Evolutionary conservation across 2,113 vertebrate species (phyloP), one percentile per base, ranked within the genome.

Genomic region (Athene cunicularia): DNA sequence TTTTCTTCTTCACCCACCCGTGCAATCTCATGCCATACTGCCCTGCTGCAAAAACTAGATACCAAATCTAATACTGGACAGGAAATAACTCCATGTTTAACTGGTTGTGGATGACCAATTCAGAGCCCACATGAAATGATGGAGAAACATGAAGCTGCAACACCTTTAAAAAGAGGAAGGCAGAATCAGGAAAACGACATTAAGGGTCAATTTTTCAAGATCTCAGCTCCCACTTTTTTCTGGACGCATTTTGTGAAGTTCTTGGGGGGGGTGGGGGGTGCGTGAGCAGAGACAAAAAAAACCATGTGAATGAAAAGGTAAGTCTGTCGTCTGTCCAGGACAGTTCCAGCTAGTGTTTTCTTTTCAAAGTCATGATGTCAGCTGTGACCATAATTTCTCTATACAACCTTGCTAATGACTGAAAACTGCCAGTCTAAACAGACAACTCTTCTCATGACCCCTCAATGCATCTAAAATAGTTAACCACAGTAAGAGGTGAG

Each of bases 31-130:
- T 63, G 60, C 56, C 76, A 74, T 41, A 37, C 22, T 88, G 41
- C 80, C 55, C 72, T 93, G 73, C 76, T 96, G 93, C 32, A 95
- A 88, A 95, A 93, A 52, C 75, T n/a, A 84, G 82, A 93, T 86
- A 86, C 37, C 68, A 86, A 18, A 59, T 80, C 63, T 90, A 35
- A 74, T 50, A 75, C 19, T 58, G 63, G 43, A 63, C 35, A 83
- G 85, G 86, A 88, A 95, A 73, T 8, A 47, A 12, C 32, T 83
- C 62, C 22, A 8, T 74, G n/a, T 67, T 88, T 14, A 4, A 27
- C n/a, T 66, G 62, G 14, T 30, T 75, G 16, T 80, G 41, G 71
- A 30, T 93, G 63, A 18, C n/a, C 32, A 70, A 14, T 73, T 86
- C 43, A 74, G 82, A 80, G 59, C 32, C 77, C 53, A 62, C 30